Percentiles rank a stretch among this genome's conserved stretches.
Evolutionary conservation across 1,140 invertebrate genomes (phyloP).

Genomic region (Xylocopa sonorina): DNA sequence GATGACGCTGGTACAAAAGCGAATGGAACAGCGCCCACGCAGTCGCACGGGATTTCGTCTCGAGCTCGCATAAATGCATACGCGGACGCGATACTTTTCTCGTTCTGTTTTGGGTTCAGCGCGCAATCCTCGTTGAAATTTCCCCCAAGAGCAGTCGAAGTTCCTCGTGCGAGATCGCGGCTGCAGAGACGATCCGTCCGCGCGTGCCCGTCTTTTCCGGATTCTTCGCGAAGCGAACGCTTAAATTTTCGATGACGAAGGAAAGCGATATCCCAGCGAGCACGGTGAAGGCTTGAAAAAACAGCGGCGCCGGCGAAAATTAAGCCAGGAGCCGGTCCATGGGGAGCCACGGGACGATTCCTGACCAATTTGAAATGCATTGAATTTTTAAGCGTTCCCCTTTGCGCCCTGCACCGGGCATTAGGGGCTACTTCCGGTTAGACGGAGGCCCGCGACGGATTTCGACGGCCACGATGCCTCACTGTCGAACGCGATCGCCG

Average conservation of each 20-base stretch:
- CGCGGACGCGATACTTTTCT: too few relatives aligned
- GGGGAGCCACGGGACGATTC: conserved; percentile 65
- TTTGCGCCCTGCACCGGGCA: conserved; percentile 63
- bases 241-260: conserved; percentile 18
- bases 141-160: too few relatives aligned
- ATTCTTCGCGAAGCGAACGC: conserved; percentile 4
- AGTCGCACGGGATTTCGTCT: too few relatives aligned
- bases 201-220: background rate
- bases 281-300: conserved; percentile 46
- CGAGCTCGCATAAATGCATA: too few relatives aligned
- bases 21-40: too few relatives aligned
- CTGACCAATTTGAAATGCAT: conserved; percentile 81
- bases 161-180: too few relatives aligned
- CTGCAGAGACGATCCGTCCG: background rate
- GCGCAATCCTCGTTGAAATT: too few relatives aligned
- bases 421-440: conserved; percentile 61
- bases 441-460: conserved; percentile 28
- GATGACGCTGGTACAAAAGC: too few relatives aligned
- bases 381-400: conserved; percentile 80
- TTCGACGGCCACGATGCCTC: conserved; percentile 3
- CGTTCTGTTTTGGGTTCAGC: too few relatives aligned
- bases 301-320: conserved; percentile 60
- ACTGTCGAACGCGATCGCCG: background rate
- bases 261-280: conserved; percentile 6
- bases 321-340: conserved; percentile 56